Evolutionary conservation across 2,797 vertebrate species (phyloP).

Genomic region (Valencia hispanica): DNA sequence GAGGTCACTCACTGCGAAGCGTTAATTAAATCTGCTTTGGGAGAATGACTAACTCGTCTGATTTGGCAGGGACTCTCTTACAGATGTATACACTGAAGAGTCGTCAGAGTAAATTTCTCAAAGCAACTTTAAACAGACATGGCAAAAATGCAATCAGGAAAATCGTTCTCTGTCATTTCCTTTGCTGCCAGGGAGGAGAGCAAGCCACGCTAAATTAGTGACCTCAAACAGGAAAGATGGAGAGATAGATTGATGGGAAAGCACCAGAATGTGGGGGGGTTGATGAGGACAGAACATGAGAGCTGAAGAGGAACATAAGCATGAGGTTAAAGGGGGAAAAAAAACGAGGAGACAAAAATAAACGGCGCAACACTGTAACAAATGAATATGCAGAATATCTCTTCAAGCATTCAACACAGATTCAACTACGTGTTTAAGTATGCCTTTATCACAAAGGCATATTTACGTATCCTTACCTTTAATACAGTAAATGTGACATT

Average conservation of each 20-base stretch:
- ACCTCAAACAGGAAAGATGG: slow-evolving; percentile 64
- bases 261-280: not conserved
- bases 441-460: not conserved
- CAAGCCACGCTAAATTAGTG: slow-evolving; percentile 61
- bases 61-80: slow-evolving; percentile 5
- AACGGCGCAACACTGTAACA: not conserved
- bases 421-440: not conserved
- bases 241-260: slow-evolving; percentile 48
- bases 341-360: not conserved
- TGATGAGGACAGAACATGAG: slow-evolving; percentile 25
- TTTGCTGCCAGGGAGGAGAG: slow-evolving; percentile 49
- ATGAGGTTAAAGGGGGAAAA: slow-evolving; percentile 21
- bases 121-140: slow-evolving; percentile 46
- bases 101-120: slow-evolving; percentile 29
- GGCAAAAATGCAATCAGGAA: slow-evolving; percentile 48
- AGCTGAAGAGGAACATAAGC: slow-evolving; percentile 22
- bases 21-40: slow-evolving; percentile 15
- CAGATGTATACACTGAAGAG: slow-evolving; percentile 15
- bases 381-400: not conserved
- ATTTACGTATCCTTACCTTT: not conserved
- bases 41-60: slow-evolving; percentile 18
- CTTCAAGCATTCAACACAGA: not conserved
- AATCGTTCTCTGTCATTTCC: slow-evolving; percentile 59
- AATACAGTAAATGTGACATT: not conserved
- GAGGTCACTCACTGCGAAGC: not conserved